Percentiles rank a stretch among this genome's conserved stretches.
Conservation (phyloP, 2,797 vertebrate genomes). For the Sternarchorhynchus goeldii region DNA sequence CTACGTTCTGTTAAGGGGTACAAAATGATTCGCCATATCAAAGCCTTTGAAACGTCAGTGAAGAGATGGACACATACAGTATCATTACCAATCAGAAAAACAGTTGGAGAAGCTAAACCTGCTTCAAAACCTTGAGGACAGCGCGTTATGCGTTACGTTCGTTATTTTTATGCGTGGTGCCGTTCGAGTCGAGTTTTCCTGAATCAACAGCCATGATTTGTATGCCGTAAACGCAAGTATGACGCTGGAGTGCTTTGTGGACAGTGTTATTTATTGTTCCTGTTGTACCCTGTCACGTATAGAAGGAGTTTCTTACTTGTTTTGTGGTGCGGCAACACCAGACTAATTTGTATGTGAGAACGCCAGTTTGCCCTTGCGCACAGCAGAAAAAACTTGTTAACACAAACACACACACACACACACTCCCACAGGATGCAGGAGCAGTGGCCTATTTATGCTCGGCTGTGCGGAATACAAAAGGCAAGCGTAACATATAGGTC, state of each 20-base stretch:
- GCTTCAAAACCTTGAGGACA: too few relatives aligned
- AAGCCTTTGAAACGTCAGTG: too few relatives aligned
- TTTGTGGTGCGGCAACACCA: not conserved
- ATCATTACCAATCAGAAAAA: too few relatives aligned
- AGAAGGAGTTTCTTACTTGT: not conserved
- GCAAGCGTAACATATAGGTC: not conserved
- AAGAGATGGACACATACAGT: too few relatives aligned
- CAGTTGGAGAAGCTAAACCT: too few relatives aligned
- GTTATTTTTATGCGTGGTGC: not conserved
- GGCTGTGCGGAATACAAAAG: not conserved
- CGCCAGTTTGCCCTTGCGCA: slow-evolving; percentile 33
- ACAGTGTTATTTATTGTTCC: slow-evolving; percentile 2
- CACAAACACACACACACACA: slow-evolving; percentile 12
- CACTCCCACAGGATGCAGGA: not conserved
- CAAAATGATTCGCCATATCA: too few relatives aligned
- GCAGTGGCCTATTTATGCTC: not conserved
- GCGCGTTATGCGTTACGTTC: not conserved
- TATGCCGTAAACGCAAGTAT: not conserved
- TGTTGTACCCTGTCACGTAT: not conserved
- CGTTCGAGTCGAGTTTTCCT: not conserved
- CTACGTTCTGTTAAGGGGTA: too few relatives aligned
- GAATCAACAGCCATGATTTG: slow-evolving; percentile 3
- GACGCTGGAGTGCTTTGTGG: too few relatives aligned
- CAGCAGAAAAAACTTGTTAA: slow-evolving; percentile 40
- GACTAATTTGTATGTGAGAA: slow-evolving; percentile 45